Base-by-base conservation (phyloP, 2,888 invertebrate species). In the Melieria omissa region DNA sequence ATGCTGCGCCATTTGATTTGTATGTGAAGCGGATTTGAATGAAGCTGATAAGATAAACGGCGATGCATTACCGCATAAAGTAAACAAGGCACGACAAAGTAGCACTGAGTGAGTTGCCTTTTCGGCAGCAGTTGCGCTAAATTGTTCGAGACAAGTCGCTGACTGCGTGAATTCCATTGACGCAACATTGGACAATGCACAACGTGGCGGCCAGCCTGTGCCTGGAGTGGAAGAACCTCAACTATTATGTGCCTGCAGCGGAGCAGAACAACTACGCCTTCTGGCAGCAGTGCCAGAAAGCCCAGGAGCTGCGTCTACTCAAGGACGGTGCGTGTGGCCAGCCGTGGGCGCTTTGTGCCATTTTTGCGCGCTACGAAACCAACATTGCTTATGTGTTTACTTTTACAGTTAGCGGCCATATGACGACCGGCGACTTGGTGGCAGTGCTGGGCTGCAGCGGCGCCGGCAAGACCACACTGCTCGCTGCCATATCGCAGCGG, bases 361-460 rank as follows among this genome's bases (percentile, higher is more conserved):
- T 52, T n/a, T n/a, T 52, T 49, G 5, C 12, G n/a, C 5, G 12
- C 16, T 62, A 14, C 9, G 4, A 14, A 47, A 12, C 47, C 12
- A 45, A 14, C 9, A 44, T 9, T 60, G 44, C 14, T 60, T 41
- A 41, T 4, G 8, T 52, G 5, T 60, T 54, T 65, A 49, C 10
- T 42, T 44, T 64, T 71, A 47, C 88, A 93, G 93, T 93, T 42
- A 92, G 89, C 85, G 93, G 93, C 46, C 87, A 89, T 71, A 90
- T 91, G 45, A 89, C 90, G 72, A 92, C 92, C 9, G 93, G 93
- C 61, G 91, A 90, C 80, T 88, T 94, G 77, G 90, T 92, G 76
- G 93, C 93, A n/a, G 89, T 94, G 77, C 90, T 94, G 89, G 93
- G 93, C 83, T 88, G 81, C 80, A 93, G 93, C 88, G 94, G 94